Evolutionary conservation across 2,113 vertebrate genomes (phyloP), one percentile per base, ranked within the genome.

Genomic region (Gallinago media): DNA sequence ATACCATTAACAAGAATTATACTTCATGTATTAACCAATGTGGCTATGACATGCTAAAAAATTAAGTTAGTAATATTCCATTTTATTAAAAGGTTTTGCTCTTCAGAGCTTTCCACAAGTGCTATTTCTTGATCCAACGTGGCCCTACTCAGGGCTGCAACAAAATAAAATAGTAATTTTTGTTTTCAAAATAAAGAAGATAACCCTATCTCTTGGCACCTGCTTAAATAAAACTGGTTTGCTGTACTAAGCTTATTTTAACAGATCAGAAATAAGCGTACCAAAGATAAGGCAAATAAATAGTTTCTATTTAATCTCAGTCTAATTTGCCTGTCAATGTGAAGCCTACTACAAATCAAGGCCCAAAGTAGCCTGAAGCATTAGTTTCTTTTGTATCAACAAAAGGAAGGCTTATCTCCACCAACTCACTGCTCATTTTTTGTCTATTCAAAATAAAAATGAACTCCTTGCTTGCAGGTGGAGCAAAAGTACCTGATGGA

Each of bases 211-310:
- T 91, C 76, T 91, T 91, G 68, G 59, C 68, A 94, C 86, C 72
- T 89, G 59, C 79, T 91, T 88, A 85, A 84, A 78, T 50, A 89
- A 89, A 89, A 78, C 36, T 0, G 0, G 81, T 81, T 89, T 89
- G 38, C 76, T 74, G 34, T 67, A 74, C 61, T 88, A 77, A 93
- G 70, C 55, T 88, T 61, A 88, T 15, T 73, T 83, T 29, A 94
- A 94, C 17, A 55, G 83, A 83, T 78, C 59, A 38, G 58, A 90
- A 90, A 82, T 38, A 1, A 94, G 80, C 0, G 1, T 58, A 81
- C 63, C 47, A 63, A 81, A 92, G 72, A 93, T 79, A 93, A 89
- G 56, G 70, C 76, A 93, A 73, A 92, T 66, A 66, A 85, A 88
- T 34, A 67, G 32, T 36, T 95, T 59, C 47, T 63, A 67, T 71